A percentile compares a stretch with the other conserved stretches of the same genome.
phyloP scores from a whole-genome alignment of 2,113 vertebrate genomes.

The Cinclus mexicanus region DNA sequence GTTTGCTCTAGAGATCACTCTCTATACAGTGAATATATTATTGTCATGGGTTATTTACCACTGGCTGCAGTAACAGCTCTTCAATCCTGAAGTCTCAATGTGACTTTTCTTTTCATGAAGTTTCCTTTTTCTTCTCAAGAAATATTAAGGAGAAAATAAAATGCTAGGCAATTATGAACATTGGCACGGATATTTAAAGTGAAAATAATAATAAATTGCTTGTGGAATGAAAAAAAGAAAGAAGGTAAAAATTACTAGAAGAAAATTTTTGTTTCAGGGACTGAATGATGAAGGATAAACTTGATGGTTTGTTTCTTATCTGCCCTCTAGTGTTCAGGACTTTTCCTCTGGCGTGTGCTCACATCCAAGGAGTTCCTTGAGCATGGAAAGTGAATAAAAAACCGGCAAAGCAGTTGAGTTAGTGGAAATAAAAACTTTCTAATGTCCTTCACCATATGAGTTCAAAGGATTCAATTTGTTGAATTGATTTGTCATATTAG shows the following conservation, averaged over 20 bases:
- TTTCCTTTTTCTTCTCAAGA: neutral
- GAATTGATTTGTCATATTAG: neutral
- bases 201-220: neutral
- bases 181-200: neutral
- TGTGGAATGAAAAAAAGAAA: neutral
- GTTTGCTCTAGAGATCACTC: neutral
- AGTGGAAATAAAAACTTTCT: neutral
- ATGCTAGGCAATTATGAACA: neutral
- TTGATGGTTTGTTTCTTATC: slow-evolving; percentile 12
- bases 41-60: neutral
- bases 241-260: neutral
- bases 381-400: neutral
- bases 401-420: neutral
- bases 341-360: neutral
- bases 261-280: neutral
- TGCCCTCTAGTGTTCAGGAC: slow-evolving; percentile 37
- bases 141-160: neutral
- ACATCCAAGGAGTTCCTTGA: neutral
- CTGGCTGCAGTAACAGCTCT: neutral
- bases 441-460: neutral
- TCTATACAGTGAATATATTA: neutral
- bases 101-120: neutral
- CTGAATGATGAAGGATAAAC: neutral
- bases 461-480: neutral
- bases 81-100: neutral